Base-by-base conservation (phyloP, 2,888 invertebrate genomes). In the Epiblema foenella region DNA sequence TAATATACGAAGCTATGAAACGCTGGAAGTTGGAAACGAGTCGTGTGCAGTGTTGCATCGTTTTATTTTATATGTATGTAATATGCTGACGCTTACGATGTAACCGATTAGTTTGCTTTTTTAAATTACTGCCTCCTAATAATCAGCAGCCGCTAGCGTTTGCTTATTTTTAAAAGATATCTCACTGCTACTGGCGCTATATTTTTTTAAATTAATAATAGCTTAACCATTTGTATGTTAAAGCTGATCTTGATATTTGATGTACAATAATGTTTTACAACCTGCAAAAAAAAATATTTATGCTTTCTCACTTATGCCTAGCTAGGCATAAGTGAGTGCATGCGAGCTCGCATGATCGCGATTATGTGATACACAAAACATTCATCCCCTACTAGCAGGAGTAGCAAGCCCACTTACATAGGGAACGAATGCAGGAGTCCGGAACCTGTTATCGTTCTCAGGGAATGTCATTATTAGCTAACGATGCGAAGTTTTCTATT, bases 1-100 rank as follows among this genome's bases (percentile, higher is more conserved):
- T 85, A 89, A 89, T 88, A 86, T 83, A 83, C 83, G 83, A 84
- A 83, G 84, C 82, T 85, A 89, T 87, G 84, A 77, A 82, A 80
- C 75, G 78, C 71, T 64, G 75, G 75, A 72, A 69, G 73, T 72
- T 68, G 74, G 76, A 76, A 79, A 80, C 77, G 78, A 73, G 68
- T 66, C 64, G 60, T 60, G 49, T 52, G 54, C 54, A 24, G 46
- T 39, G 24, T 56, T 69, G 64, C 58, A 69, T 37, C n/a, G 37
- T 59, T 20, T 20, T 33, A 12, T 59, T 20, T 20, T 33, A n/a
- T 51, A 33, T n/a, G n/a, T n/a, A n/a, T n/a, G n/a, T n/a, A n/a
- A n/a, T 33, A 17, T 18, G 7, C 24, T 56, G 66, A 37, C 60
- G 52, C 18, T 33, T 60, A 59, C 57, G 52, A 65, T 59, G 52